These are phyloP conservation scores for Ranitomeya variabilis DNA, from an alignment of 2,113 vertebrate species.

Conservation along the genomic window DNA sequence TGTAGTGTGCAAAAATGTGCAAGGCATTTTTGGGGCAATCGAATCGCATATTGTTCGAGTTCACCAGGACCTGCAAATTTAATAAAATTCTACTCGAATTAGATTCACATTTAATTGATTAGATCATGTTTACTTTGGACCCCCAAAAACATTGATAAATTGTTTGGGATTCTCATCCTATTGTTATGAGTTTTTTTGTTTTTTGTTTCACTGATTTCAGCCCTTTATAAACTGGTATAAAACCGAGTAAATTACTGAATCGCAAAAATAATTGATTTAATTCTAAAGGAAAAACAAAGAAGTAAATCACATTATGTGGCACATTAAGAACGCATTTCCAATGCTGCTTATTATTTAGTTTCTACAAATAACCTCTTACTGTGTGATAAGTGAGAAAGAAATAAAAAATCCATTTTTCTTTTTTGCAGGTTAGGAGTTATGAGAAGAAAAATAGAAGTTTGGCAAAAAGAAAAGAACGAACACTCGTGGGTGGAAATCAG, in stretches of 20 bases:
- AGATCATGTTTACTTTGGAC: too few species aligned
- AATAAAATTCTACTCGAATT: too few species aligned
- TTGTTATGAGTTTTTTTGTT: not conserved
- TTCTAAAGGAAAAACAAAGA: not conserved
- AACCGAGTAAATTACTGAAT: not conserved
- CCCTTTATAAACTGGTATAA: not conserved
- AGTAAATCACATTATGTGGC: not conserved
- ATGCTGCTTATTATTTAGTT: conserved; percentile 34
- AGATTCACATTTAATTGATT: too few species aligned
- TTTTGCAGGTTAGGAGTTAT: not conserved
- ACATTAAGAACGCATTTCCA: not conserved
- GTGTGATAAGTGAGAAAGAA: conserved; percentile 24
- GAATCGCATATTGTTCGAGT: too few species aligned
- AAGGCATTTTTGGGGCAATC: too few species aligned
- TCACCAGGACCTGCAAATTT: too few species aligned
- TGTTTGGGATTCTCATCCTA: not conserved
- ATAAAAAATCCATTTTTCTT: conserved; percentile 9
- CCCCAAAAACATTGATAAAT: not conserved
- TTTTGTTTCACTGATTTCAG: not conserved
- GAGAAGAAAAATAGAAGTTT: not conserved
- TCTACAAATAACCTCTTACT: conserved; percentile 33
- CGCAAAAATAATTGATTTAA: conserved; percentile 13
- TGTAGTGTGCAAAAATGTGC: too few species aligned
- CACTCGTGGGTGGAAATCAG: conserved; percentile 34
- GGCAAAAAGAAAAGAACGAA: not conserved